Conservation (phyloP, 2,888 invertebrate genomes). For the Lasioglossum calceatum region DNA sequence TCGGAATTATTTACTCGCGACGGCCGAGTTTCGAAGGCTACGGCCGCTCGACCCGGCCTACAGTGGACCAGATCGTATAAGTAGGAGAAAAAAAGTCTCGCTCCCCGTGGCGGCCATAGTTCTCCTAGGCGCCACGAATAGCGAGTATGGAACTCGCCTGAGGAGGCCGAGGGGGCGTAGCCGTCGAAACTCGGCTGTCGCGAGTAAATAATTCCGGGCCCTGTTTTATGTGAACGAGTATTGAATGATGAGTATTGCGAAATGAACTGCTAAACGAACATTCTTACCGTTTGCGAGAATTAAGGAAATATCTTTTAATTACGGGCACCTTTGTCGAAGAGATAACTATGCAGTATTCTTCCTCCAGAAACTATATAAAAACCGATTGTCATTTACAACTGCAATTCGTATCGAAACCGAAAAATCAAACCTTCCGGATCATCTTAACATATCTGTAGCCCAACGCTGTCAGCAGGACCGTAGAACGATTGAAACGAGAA, state of each 20-base stretch:
- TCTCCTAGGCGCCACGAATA: too few relatives aligned
- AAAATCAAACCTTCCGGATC: conserved; percentile 46
- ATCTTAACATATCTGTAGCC: background rate
- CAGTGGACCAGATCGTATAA: too few relatives aligned
- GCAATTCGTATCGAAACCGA: too few relatives aligned
- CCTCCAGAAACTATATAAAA: background rate
- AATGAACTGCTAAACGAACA: background rate
- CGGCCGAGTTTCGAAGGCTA: too few relatives aligned
- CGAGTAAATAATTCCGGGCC: too few relatives aligned
- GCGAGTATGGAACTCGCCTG: too few relatives aligned
- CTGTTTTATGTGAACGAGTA: background rate
- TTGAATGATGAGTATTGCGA: background rate
- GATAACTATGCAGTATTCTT: background rate
- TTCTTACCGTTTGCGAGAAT: background rate
- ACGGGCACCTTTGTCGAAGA: background rate
- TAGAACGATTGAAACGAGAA: conserved; percentile 12
- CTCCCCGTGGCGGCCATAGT: too few relatives aligned
- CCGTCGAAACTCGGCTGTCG: too few relatives aligned
- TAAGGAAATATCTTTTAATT: background rate
- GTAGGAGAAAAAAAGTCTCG: too few relatives aligned
- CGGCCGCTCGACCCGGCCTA: too few relatives aligned
- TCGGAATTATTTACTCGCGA: too few relatives aligned
- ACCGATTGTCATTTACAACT: background rate
- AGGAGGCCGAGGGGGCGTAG: too few relatives aligned
- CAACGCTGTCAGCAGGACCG: background rate